Evolutionary conservation across 2,888 invertebrate genomes (phyloP).

Genomic region (Nymphalis c-album): DNA sequence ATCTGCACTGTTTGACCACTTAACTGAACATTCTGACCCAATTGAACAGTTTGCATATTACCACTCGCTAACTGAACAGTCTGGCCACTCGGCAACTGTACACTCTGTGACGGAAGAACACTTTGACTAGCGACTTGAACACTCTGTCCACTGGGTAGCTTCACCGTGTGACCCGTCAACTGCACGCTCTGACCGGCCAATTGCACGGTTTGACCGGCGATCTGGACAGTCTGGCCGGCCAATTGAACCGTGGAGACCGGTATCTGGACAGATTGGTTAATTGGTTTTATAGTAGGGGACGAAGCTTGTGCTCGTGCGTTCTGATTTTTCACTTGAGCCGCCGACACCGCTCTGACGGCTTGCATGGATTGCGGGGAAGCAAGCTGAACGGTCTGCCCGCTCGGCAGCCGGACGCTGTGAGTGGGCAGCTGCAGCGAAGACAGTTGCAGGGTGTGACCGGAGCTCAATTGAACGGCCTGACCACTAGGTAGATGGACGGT

Average conservation of each 20-base stretch:
- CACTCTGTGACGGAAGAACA: slow-evolving; percentile 63
- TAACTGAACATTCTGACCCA: slow-evolving; percentile 55
- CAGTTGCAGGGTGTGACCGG: slow-evolving; percentile 61
- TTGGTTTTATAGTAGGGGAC: slow-evolving; percentile 51
- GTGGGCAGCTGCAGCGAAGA: slow-evolving; percentile 63
- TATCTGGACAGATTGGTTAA: slow-evolving; percentile 56
- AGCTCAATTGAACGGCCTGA: slow-evolving; percentile 55
- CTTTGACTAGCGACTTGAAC: slow-evolving; percentile 57
- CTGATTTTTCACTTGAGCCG: slow-evolving; percentile 49
- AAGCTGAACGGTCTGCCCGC: slow-evolving; percentile 69
- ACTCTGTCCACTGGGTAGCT: slow-evolving; percentile 69
- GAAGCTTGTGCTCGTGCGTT: slow-evolving; percentile 50
- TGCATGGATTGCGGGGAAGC: slow-evolving; percentile 62
- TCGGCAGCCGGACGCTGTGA: slow-evolving; percentile 69
- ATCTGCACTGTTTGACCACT: slow-evolving; percentile 55
- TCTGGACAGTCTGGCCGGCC: slow-evolving; percentile 66
- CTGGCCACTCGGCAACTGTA: slow-evolving; percentile 55
- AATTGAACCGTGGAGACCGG: slow-evolving; percentile 67
- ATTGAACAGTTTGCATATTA: slow-evolving; percentile 50
- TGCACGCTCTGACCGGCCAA: slow-evolving; percentile 69
- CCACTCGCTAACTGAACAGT: slow-evolving; percentile 54
- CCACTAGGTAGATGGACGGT: slow-evolving; percentile 59
- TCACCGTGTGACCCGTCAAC: slow-evolving; percentile 74
- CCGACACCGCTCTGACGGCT: slow-evolving; percentile 58
- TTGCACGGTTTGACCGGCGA: slow-evolving; percentile 69